Evolutionary conservation across 2,113 vertebrate species (phyloP).

Genomic region (Hiodon alosoides): DNA sequence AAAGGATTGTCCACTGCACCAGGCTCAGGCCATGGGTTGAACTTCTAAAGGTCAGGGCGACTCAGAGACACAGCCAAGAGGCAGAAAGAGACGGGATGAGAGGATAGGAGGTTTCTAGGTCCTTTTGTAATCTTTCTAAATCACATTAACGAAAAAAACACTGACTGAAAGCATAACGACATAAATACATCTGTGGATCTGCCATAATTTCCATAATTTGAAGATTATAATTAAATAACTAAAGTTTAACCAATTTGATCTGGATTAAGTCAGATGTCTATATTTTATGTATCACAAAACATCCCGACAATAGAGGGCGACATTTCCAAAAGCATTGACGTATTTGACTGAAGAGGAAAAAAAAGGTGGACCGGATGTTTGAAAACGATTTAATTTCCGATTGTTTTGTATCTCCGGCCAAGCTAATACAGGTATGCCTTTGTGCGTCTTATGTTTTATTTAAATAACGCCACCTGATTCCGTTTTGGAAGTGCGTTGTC

Average conservation of each 20-base stretch:
- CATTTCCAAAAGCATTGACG: background rate
- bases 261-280: background rate
- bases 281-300: background rate
- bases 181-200: background rate
- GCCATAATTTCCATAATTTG: background rate
- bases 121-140: too few species aligned
- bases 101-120: background rate
- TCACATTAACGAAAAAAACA: background rate
- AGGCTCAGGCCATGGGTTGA: too few species aligned
- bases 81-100: background rate
- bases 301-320: slow-evolving; percentile 8
- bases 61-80: too few species aligned
- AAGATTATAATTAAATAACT: background rate
- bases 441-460: background rate
- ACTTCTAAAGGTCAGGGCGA: too few species aligned
- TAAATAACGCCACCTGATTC: background rate
- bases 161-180: background rate
- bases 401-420: background rate
- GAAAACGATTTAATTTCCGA: slow-evolving; percentile 7
- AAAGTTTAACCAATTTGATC: background rate
- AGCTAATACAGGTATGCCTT: background rate
- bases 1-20: too few species aligned
- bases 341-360: background rate
- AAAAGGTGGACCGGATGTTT: slow-evolving; percentile 5
- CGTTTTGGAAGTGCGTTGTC: too few species aligned